Evolutionary conservation across 2,888 invertebrate species (phyloP), one percentile per base, ranked within the genome.

Genomic region (Hypomecis atomaria): DNA sequence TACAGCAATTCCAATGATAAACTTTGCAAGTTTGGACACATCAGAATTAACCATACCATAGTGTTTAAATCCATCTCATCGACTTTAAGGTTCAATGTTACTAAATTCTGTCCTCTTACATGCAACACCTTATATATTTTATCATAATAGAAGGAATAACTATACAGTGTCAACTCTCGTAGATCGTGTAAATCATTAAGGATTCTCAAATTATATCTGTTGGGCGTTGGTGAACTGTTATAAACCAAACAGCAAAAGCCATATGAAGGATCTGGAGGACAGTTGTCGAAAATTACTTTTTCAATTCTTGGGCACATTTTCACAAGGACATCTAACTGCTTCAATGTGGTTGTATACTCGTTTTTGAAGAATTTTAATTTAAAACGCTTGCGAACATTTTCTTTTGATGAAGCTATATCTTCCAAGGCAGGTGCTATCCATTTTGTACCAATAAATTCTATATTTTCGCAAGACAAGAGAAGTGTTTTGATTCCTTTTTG

Each of bases 41-140:
- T 49, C 33, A n/a, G 48, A 36, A 49, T 34, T 36, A 49, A 7
- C 34, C 36, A 34, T n/a, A n/a, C 10, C 36, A 49, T 36, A 10
- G 48, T 36, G 6, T 49, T 49, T 49, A 49, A n/a, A 36, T 49
- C 48, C n/a, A 49, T 36, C 36, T 49, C 36, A 36, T 36, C n/a
- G 7, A 36, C 36, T 36, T 49, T n/a, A 7, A 49, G 7, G 36
- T 33, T 4, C 36, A 49, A 11, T 3, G 34, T 6, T 1, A 36
- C 7, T 49, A 49, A 49, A 11, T 34, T 36, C 9, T 36, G 48
- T 11, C 48, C 48, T 11, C n/a, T 49, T 7, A 36, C 11, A 36
- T 49, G 10, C n/a, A 49, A 36, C 0, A 49, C 48, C n/a, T 49
- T n/a, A n/a, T 49, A 36, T 36, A 49, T 10, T n/a, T 36, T 9